phyloP scores from a whole-genome alignment of 2,888 invertebrate genomes.

The Agrotis exclamationis region DNA sequence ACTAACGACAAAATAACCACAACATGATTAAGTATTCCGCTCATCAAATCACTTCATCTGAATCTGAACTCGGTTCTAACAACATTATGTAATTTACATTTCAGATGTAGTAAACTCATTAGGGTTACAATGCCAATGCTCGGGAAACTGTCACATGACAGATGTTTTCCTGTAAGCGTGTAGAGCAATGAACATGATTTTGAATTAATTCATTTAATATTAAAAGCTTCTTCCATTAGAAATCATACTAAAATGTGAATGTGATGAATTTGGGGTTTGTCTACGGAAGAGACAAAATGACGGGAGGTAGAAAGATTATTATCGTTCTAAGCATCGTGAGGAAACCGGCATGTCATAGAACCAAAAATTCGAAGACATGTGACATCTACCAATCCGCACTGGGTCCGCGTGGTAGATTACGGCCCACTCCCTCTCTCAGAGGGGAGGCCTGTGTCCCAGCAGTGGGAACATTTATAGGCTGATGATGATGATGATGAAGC shows the following conservation, averaged over 20 bases:
- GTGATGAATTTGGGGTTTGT: too few species aligned
- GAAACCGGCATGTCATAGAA: too few species aligned
- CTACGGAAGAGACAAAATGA: too few species aligned
- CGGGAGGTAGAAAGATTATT: too few species aligned
- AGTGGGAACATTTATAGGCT: too few species aligned
- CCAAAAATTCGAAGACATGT: too few species aligned
- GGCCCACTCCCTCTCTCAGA: too few species aligned
- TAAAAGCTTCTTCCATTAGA: background rate
- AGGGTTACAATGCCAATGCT: background rate
- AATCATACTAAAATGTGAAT: background rate
- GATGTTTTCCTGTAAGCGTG: background rate
- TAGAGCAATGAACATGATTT: background rate
- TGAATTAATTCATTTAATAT: background rate
- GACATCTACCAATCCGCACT: too few species aligned
- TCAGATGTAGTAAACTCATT: constrained; percentile 34
- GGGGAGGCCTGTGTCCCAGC: too few species aligned
- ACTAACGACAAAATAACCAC: background rate
- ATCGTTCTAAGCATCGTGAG: too few species aligned
- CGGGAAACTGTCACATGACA: background rate
- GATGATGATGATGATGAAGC: too few species aligned
- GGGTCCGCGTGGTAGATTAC: too few species aligned
- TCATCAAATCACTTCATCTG: constrained; percentile 5
- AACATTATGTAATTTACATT: constrained; percentile 33
- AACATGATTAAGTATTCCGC: constrained; percentile 1
- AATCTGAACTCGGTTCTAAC: constrained; percentile 25